Base-by-base conservation (phyloP, 2,797 vertebrate genomes). In the Oreochromis grahami region DNA sequence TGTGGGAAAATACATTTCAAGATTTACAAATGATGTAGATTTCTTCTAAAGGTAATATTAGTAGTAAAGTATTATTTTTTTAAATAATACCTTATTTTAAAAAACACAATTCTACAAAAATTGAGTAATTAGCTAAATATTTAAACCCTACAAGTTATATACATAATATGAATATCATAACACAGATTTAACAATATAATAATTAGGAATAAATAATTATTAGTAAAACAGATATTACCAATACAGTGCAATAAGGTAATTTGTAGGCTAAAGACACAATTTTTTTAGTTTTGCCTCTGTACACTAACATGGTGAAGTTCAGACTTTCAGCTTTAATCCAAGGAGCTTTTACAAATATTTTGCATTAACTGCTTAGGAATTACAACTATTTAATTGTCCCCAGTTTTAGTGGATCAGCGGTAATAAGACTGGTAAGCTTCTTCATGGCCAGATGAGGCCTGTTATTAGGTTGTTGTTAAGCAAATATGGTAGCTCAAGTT, bases 21-120 rank as follows among this genome's bases (percentile, higher is more conserved):
- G 24, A 72, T 72, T 72, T 48, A 4, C 43, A 19, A 48, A 29
- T 19, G 8, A 70, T 29, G 6, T 11, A 1, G 41, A 48, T 48
- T 74, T 50, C 15, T 74, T 74, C 26, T 50, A 74, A 29, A 74
- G 43, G 43, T 17, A 72, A 5, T 12, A 72, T 72, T 17, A 29
- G 68, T 48, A 19, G 26, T n/a, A 13, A 74, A 13, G 68, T 21
- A 1, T 68, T 24, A 2, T 21, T 34, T 38, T 38, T 17, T 29
- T 0, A 3, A 36, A 63, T 45, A 26, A 15, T 15, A 45, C 2
- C 14, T 13, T 63, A 26, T 15, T 43, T 70, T 0, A 11, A 10
- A 29, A 45, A 7, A 1, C 0, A 7, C 21, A 26, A 11, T n/a
- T 36, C 34, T 38, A 63, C 19, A 70, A 45, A 70, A 70, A 43